These are phyloP conservation scores for Lemur catta DNA, from an alignment of 2,797 vertebrate species.

Conservation along the genomic window DNA sequence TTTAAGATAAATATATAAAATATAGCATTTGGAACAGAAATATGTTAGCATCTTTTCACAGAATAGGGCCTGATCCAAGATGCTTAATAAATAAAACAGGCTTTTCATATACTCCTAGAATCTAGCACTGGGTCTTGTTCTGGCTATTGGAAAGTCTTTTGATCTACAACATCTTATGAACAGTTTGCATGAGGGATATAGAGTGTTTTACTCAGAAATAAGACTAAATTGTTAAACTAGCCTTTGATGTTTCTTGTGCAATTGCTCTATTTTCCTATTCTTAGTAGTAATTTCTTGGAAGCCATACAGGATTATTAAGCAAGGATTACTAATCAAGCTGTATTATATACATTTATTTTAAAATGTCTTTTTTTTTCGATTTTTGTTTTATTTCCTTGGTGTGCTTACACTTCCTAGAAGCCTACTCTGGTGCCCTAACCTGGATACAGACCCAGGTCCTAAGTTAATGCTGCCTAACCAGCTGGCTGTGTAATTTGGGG, in stretches of 20 bases:
- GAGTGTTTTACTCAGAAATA: slow-evolving; percentile 1
- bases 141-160: slow-evolving; percentile 24
- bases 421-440: background rate
- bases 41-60: background rate
- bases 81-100: background rate
- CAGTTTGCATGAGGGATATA: background rate
- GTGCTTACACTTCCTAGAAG: background rate
- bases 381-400: slow-evolving; percentile 31
- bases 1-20: background rate
- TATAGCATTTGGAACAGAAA: background rate
- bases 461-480: background rate
- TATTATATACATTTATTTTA: slow-evolving; percentile 23
- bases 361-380: background rate
- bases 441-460: background rate
- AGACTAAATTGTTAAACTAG: slow-evolving; percentile 1
- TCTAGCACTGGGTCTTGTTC: background rate
- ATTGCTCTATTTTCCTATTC: slow-evolving; percentile 39
- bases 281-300: slow-evolving; percentile 40
- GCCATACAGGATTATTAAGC: slow-evolving; percentile 3
- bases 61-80: background rate
- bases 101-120: background rate
- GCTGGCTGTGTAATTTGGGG: background rate
- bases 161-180: slow-evolving; percentile 22
- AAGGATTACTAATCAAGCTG: background rate
- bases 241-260: slow-evolving; percentile 13